Conservation (phyloP, 1,140 invertebrate species). For the Pseudomyrmex dendroicus region DNA sequence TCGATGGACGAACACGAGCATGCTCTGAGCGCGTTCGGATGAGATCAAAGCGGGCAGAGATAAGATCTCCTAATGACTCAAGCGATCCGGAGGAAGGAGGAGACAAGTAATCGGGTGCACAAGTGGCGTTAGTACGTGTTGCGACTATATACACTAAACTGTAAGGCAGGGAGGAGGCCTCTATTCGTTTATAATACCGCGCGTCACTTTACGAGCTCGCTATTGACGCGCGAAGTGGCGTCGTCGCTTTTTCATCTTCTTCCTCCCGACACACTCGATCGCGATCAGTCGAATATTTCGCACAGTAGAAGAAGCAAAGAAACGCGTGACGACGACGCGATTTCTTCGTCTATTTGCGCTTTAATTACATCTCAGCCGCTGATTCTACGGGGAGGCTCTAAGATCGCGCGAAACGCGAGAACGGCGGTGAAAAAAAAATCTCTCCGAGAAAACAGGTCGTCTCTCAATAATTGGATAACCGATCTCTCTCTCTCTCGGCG, state of each 20-base stretch:
- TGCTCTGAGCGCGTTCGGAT: slow-evolving; percentile 54
- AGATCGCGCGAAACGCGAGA: background rate
- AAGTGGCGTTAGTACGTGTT: slow-evolving; percentile 52
- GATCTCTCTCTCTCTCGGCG: slow-evolving; percentile 50
- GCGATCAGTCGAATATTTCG: background rate
- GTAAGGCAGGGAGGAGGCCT: background rate
- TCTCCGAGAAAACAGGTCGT: slow-evolving; percentile 41
- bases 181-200: background rate
- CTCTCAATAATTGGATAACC: slow-evolving; percentile 10
- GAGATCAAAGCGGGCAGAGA: slow-evolving; percentile 49
- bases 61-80: slow-evolving; percentile 49
- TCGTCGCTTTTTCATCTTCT: background rate
- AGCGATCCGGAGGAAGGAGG: slow-evolving; percentile 20
- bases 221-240: slow-evolving; percentile 2
- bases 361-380: slow-evolving; percentile 18
- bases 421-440: background rate
- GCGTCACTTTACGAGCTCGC: background rate
- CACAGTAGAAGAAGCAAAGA: background rate
- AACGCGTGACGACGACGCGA: slow-evolving; percentile 2
- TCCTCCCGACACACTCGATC: background rate
- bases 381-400: slow-evolving; percentile 7
- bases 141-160: slow-evolving; percentile 42
- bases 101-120: slow-evolving; percentile 5
- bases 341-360: background rate
- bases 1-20: slow-evolving; percentile 54